phyloP scores from a whole-genome alignment of 2,113 vertebrate species.

The Indicator indicator region DNA sequence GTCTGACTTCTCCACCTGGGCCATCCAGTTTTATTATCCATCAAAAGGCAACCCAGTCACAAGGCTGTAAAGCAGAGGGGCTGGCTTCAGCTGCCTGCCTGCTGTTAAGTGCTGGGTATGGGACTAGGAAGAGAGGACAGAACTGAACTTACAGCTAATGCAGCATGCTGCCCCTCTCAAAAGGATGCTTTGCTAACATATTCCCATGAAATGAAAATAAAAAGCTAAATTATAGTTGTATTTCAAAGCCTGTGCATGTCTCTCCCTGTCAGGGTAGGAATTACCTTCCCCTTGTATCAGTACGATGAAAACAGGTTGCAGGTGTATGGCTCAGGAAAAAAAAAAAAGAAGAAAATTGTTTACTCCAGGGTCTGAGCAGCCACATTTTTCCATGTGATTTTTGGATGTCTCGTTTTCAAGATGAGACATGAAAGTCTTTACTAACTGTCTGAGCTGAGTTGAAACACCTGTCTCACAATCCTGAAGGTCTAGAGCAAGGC shows the following conservation, averaged over 20 bases:
- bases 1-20: not conserved
- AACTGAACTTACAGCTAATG: not conserved
- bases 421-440: not conserved
- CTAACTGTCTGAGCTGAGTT: not conserved
- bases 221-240: not conserved
- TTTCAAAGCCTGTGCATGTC: not conserved
- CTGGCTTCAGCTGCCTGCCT: not conserved
- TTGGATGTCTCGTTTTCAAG: not conserved
- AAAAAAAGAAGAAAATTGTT: not conserved
- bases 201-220: not conserved
- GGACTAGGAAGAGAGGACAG: not conserved
- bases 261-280: not conserved
- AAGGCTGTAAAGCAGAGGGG: not conserved
- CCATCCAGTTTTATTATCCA: not conserved
- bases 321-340: not conserved
- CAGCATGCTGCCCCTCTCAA: not conserved
- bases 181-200: not conserved
- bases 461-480: fast-evolving
- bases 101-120: not conserved
- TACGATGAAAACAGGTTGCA: not conserved
- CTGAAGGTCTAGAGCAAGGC: not conserved
- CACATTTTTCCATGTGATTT: not conserved
- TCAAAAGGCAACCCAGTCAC: not conserved
- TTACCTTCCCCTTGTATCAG: not conserved
- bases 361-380: not conserved